phyloP scores from a whole-genome alignment of 2,113 vertebrate species.

The Cyphomyrus discorhynchus region DNA sequence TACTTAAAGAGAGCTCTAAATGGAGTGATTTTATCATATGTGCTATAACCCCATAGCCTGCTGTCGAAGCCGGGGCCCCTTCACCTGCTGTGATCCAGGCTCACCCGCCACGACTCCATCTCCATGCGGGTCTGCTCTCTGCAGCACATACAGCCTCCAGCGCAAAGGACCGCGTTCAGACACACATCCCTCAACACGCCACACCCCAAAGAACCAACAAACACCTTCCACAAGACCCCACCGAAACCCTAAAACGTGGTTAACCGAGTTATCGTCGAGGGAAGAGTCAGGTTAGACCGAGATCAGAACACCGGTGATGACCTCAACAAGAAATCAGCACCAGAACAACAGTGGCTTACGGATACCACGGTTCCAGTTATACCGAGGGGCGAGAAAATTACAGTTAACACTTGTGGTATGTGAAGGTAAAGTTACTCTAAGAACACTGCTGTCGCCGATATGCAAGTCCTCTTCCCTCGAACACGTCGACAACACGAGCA shows the following conservation, averaged over 20 bases:
- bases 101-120: background rate
- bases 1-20: background rate
- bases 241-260: background rate
- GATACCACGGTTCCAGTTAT: constrained; percentile 48
- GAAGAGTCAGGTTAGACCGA: background rate
- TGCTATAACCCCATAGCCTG: background rate
- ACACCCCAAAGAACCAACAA: background rate
- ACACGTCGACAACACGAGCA: constrained; percentile 37
- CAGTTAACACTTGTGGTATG: constrained; percentile 10
- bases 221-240: background rate
- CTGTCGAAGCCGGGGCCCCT: background rate
- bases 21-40: background rate
- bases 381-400: background rate
- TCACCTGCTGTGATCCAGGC: background rate
- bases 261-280: background rate
- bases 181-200: background rate
- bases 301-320: background rate
- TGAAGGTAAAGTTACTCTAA: background rate
- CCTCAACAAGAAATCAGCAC: background rate
- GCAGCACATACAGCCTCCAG: background rate
- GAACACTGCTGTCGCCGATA: background rate
- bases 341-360: background rate
- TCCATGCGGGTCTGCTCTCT: background rate
- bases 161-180: background rate
- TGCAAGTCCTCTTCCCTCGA: constrained; percentile 27